Evolutionary conservation across 2,113 vertebrate species (phyloP), one percentile per base, ranked within the genome.

Genomic region (Rostratula benghalensis): DNA sequence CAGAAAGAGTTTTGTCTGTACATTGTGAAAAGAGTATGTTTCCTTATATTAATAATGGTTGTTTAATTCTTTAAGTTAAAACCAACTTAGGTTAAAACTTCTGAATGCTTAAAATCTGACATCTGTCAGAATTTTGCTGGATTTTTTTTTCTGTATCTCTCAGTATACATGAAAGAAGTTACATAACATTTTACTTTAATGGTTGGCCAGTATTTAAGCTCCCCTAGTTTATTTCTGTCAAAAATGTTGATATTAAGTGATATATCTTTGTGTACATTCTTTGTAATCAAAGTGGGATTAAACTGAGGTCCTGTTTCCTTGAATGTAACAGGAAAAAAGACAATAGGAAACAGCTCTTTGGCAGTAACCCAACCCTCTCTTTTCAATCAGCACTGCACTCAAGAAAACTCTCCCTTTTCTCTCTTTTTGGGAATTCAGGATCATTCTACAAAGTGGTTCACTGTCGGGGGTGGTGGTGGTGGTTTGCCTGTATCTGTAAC

Each of bases 241-340:
- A 37, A 57, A 87, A 33, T 94, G 65, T 95, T 95, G 88, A 69
- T 67, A 53, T 30, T 11, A 91, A 89, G 46, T 92, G 95, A 93
- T 90, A 7, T 31, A 90, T 92, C 37, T 94, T 92, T 84, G 86
- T 96, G 64, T 93, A 92, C 64, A 31, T 93, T 92, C 80, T 77
- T 86, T 94, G 80, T 91, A 94, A 94, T 78, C 93, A 92, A 59
- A 94, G 73, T 45, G 65, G 80, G 77, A 95, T 95, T 94, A 92
- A 89, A 87, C 37, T 77, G 71, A 86, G 64, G 79, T 86, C 80
- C 85, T 83, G 67, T 95, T 94, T 93, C 75, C 54, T 46, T 92
- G 41, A 90, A 61, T 21, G 45, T 59, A 89, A 57, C 80, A 84
- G 77, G 83, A 75, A 83, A 78, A 87, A 91, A 78, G 86, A 87